Percentiles rank a stretch among this genome's conserved stretches.
Evolutionary conservation across 2,888 invertebrate species (phyloP).

Genomic region (Patella depressa): DNA sequence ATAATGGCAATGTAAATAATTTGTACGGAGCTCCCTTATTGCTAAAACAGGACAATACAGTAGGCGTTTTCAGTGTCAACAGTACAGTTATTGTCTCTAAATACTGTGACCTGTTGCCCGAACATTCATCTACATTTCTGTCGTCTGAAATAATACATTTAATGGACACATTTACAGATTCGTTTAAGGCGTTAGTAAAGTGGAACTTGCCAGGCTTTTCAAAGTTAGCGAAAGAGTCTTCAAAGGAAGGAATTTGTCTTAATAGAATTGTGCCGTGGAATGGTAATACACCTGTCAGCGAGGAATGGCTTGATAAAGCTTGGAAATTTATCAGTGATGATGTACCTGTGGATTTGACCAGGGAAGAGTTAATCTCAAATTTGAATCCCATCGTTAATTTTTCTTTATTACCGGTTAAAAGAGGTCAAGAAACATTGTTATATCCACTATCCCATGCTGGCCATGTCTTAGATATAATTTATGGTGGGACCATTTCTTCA

Average conservation of each 20-base stretch:
- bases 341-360: neutral
- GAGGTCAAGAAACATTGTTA: too few species aligned
- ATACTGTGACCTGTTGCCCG: neutral
- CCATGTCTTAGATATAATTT: too few species aligned
- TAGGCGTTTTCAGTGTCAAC: slow-evolving; percentile 5
- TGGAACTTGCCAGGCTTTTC: neutral
- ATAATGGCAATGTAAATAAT: neutral
- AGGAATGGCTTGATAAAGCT: neutral
- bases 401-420: too few species aligned
- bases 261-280: neutral
- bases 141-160: neutral
- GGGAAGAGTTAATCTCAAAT: too few species aligned
- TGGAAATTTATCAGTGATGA: neutral
- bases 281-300: neutral
- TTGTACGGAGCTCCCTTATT: slow-evolving; percentile 17
- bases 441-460: too few species aligned
- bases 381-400: too few species aligned
- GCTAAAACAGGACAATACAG: slow-evolving; percentile 7
- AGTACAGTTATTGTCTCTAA: slow-evolving; percentile 14
- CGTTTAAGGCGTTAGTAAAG: neutral
- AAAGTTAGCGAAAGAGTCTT: too few species aligned
- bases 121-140: too few species aligned
- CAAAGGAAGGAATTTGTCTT: too few species aligned
- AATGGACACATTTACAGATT: neutral
- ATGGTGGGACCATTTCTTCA: too few species aligned